Evolutionary conservation across 1,140 invertebrate genomes (phyloP).

Genomic region (Hyles vespertilio): DNA sequence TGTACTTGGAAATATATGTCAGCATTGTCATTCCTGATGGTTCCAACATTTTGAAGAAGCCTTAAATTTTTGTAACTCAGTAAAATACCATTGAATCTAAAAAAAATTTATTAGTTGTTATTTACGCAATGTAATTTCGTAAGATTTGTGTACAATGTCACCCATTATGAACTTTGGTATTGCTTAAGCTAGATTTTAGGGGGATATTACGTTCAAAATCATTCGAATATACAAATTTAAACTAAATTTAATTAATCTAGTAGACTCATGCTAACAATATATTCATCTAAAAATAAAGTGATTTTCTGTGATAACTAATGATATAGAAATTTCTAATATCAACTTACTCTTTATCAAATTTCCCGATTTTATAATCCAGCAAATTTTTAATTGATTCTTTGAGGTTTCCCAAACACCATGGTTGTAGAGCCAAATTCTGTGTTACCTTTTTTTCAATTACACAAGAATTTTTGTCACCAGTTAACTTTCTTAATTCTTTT

Average conservation of each 20-base stretch:
- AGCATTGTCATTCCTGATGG: conserved; percentile 75
- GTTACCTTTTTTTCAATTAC: conserved; percentile 73
- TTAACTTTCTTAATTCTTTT: conserved; percentile 61
- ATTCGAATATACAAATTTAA: no score
- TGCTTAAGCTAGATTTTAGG: no score
- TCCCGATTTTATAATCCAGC: conserved; percentile 74
- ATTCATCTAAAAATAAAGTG: no score
- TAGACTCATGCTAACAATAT: no score
- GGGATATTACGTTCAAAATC: no score
- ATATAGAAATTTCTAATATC: background rate
- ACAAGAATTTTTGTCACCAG: conserved; percentile 76
- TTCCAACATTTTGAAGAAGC: conserved; percentile 73
- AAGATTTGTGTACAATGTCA: background rate
- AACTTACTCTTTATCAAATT: conserved; percentile 75
- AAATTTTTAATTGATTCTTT: conserved; percentile 74
- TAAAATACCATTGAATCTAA: conserved; percentile 77
- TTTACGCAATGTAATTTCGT: background rate
- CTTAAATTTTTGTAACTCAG: conserved; percentile 79
- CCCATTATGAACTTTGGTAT: no score
- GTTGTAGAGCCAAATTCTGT: conserved; percentile 77
- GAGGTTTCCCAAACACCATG: conserved; percentile 77
- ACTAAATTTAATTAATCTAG: no score
- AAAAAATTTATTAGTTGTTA: conserved; percentile 23
- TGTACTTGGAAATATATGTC: conserved; percentile 79
- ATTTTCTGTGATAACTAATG: no score